phyloP scores from a whole-genome alignment of 1,140 invertebrate species.

The Condylostylus longicornis region DNA sequence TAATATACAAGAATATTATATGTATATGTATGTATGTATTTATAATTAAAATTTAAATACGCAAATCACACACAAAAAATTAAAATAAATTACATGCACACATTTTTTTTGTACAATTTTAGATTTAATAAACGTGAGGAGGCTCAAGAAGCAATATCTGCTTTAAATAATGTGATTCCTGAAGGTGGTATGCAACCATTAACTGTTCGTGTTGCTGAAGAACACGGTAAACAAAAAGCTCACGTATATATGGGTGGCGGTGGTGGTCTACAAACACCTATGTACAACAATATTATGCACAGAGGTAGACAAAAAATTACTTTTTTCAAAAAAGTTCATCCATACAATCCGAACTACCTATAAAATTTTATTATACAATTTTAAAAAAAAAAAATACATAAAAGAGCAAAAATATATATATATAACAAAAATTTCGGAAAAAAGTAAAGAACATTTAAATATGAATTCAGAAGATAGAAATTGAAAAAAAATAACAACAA shows the following conservation, averaged over 20 bases:
- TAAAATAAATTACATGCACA: background rate
- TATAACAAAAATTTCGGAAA: no score
- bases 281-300: slow-evolving; percentile 31
- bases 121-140: slow-evolving; percentile 71
- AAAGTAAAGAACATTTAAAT: no score
- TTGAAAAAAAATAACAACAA: no score
- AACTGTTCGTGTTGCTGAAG: slow-evolving; percentile 71
- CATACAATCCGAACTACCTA: no score
- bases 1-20: slow-evolving; percentile 1
- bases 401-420: no score
- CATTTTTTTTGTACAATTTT: slow-evolving; percentile 4
- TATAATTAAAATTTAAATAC: background rate
- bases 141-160: slow-evolving; percentile 72
- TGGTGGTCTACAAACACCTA: slow-evolving; percentile 9
- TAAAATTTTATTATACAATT: no score
- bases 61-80: background rate
- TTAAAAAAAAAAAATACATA: no score
- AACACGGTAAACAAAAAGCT: slow-evolving; percentile 82
- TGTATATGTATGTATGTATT: slow-evolving; percentile 5
- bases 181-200: slow-evolving; percentile 70
- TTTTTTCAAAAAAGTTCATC: slow-evolving; percentile 31
- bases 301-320: slow-evolving; percentile 32
- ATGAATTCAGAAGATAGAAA: no score
- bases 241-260: slow-evolving; percentile 20
- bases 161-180: slow-evolving; percentile 69